These are phyloP conservation scores for Brachyopa scutellaris DNA, from an alignment of 2,888 invertebrate species.

Conservation along the genomic window DNA sequence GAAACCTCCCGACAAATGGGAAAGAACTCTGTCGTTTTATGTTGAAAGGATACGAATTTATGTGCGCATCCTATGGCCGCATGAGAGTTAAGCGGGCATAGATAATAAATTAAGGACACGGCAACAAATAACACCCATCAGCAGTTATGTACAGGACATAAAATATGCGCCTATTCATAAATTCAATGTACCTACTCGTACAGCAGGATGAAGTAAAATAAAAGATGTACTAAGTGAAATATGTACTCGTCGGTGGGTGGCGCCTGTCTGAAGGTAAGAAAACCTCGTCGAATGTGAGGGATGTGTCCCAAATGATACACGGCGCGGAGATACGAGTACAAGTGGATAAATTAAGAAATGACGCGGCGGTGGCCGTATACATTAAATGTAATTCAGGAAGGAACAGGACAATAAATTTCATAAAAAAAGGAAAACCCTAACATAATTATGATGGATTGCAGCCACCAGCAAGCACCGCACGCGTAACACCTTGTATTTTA, in stretches of 20 bases:
- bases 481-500: background rate
- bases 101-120: conserved; percentile 49
- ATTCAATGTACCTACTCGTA: background rate
- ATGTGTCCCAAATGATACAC: conserved; percentile 24
- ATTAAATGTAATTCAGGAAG: conserved; percentile 17
- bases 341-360: conserved; percentile 56
- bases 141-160: conserved; percentile 17
- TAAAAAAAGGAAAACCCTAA: conserved; percentile 11
- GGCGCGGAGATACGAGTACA: conserved; percentile 14
- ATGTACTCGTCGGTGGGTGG: no score
- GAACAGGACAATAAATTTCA: conserved; percentile 49
- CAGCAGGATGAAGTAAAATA: background rate
- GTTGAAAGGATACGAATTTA: conserved; percentile 38
- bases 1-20: background rate
- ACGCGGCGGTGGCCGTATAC: conserved; percentile 24
- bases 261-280: background rate
- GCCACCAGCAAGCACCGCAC: background rate
- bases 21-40: background rate
- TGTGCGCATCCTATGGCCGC: conserved; percentile 22
- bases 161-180: conserved; percentile 34
- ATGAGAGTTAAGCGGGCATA: conserved; percentile 19
- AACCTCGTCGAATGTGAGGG: background rate
- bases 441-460: conserved; percentile 61
- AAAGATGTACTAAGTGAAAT: no score
- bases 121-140: conserved; percentile 26